These are phyloP conservation scores for Neria commutata DNA, from an alignment of 2,888 invertebrate genomes.

Conservation along the genomic window DNA sequence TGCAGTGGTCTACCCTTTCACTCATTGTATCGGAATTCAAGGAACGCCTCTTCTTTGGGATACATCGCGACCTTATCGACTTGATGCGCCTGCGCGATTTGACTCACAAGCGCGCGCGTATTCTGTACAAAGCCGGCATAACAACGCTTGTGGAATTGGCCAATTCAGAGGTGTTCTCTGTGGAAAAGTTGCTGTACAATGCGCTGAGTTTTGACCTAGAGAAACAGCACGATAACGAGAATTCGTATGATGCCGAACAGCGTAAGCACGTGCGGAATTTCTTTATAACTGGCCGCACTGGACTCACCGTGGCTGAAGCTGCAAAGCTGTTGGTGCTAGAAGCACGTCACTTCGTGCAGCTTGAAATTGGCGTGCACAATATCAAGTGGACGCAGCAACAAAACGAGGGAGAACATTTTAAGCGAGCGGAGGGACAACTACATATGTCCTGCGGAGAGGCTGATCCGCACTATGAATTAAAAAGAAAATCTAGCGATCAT, in stretches of 20 bases:
- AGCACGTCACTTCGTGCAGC: slow-evolving; percentile 73
- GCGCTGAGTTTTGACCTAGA: slow-evolving; percentile 85
- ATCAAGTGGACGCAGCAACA: slow-evolving; percentile 68
- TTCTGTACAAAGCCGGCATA: slow-evolving; percentile 81
- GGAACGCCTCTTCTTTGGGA: slow-evolving; percentile 91
- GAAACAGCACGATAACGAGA: slow-evolving; percentile 75
- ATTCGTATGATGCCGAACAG: slow-evolving; percentile 68
- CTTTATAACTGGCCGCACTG: slow-evolving; percentile 80
- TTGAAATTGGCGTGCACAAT: slow-evolving; percentile 75
- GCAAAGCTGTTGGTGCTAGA: slow-evolving; percentile 78
- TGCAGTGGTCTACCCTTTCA: slow-evolving; percentile 92
- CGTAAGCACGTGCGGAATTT: slow-evolving; percentile 74
- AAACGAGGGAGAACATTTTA: neutral
- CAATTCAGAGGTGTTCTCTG: slow-evolving; percentile 68
- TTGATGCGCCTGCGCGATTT: slow-evolving; percentile 83
- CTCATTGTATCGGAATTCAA: slow-evolving; percentile 91
- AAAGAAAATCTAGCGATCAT: slow-evolving; percentile 6
- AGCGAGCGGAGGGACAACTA: slow-evolving; percentile 15
- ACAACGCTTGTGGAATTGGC: slow-evolving; percentile 81
- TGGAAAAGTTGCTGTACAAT: slow-evolving; percentile 80
- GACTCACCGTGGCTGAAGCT: slow-evolving; percentile 81
- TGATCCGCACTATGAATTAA: too few relatives aligned
- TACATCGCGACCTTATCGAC: slow-evolving; percentile 90
- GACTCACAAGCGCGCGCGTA: slow-evolving; percentile 83
- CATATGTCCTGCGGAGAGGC: slow-evolving; percentile 39